phyloP scores from a whole-genome alignment of 2,113 vertebrate species.

The Amazona vittata region DNA sequence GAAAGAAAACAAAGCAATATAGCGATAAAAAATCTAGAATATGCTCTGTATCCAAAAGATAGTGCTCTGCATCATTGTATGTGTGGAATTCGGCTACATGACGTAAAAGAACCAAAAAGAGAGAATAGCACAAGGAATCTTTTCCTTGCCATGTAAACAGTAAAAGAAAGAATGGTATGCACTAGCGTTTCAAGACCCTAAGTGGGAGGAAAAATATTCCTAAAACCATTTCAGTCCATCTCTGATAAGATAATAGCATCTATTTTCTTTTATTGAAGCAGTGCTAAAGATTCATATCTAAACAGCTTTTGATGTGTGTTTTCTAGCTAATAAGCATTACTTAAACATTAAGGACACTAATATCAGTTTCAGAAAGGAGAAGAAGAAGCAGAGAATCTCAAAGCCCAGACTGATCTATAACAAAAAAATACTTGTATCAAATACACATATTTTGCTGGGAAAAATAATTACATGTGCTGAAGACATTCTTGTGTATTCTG shows the following conservation, averaged over 20 bases:
- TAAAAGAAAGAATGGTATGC: neutral
- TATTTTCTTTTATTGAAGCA: neutral
- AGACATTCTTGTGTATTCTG: neutral
- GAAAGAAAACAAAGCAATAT: conserved; percentile 28
- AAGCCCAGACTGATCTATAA: neutral
- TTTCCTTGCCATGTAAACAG: neutral
- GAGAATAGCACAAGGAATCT: neutral
- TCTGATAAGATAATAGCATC: neutral
- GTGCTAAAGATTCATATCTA: neutral
- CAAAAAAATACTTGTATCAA: neutral
- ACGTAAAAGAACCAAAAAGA: neutral
- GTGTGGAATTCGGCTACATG: neutral
- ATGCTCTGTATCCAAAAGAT: neutral
- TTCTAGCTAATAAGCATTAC: neutral
- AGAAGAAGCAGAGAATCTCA: neutral
- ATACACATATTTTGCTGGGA: neutral
- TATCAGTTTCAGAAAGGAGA: neutral
- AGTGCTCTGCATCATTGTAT: neutral
- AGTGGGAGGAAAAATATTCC: neutral
- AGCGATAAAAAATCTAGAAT: neutral
- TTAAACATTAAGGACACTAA: neutral
- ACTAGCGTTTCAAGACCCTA: neutral
- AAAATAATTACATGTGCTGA: neutral
- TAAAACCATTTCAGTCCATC: neutral
- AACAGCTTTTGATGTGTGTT: neutral